Evolutionary conservation across 2,113 vertebrate species (phyloP).

Genomic region (Scomber scombrus): DNA sequence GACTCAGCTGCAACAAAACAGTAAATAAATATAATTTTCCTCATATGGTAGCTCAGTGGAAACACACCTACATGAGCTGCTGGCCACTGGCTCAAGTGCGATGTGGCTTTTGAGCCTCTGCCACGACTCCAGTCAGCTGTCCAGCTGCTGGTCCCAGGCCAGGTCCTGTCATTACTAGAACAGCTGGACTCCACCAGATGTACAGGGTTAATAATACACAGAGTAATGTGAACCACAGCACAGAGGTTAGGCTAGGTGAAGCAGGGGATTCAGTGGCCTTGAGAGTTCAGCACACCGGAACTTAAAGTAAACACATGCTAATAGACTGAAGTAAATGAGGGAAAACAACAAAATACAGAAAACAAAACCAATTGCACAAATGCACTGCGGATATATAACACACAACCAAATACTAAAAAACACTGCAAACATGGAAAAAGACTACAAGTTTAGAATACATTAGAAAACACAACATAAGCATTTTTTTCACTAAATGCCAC

Average conservation of each 20-base stretch:
- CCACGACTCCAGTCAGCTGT: conserved; percentile 17
- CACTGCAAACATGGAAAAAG: too few relatives aligned
- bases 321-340: too few relatives aligned
- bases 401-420: too few relatives aligned
- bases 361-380: too few relatives aligned
- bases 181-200: conserved; percentile 64
- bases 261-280: not conserved
- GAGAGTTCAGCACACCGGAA: too few relatives aligned
- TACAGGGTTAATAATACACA: conserved; percentile 55
- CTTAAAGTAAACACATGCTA: too few relatives aligned
- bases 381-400: too few relatives aligned
- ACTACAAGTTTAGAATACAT: too few relatives aligned
- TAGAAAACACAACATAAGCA: too few relatives aligned
- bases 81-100: conserved; percentile 12
- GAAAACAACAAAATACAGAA: too few relatives aligned
- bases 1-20: not conserved
- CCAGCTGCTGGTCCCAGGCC: conserved; percentile 40
- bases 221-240: conserved; percentile 8
- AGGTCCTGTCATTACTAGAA: conserved; percentile 71
- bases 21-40: too few relatives aligned
- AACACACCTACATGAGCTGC: not conserved
- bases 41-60: not conserved
- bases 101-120: conserved; percentile 5
- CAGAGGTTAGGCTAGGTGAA: conserved; percentile 16
- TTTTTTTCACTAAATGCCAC: too few relatives aligned